Percentiles rank a stretch among this genome's conserved stretches.
Evolutionary conservation across 2,888 invertebrate genomes (phyloP).

Genomic region (Cerastis leucographa): DNA sequence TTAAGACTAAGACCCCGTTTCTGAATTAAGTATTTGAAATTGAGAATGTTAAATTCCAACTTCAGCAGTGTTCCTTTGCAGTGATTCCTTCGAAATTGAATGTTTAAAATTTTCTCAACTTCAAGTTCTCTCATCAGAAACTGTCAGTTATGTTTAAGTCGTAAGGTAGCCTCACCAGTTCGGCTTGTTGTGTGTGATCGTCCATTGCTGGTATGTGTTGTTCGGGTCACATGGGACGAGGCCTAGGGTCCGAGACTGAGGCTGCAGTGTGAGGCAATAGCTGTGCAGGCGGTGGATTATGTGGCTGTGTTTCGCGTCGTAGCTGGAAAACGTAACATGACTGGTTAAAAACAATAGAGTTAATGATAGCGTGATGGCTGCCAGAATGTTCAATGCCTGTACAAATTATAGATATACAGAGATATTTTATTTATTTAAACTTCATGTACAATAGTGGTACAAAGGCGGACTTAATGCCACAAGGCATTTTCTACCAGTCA

Average conservation of each 20-base stretch:
- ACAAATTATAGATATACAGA: background rate
- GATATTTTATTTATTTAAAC: background rate
- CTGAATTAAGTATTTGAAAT: background rate
- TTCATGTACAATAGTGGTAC: no score
- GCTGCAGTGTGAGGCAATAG: slow-evolving; percentile 96
- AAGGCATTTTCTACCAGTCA: no score
- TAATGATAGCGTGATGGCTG: background rate
- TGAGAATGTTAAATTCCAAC: background rate
- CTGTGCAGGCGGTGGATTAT: slow-evolving; percentile 94
- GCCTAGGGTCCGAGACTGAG: slow-evolving; percentile 94
- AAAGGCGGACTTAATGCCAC: no score
- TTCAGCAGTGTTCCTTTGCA: background rate
- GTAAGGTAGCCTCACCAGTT: slow-evolving; percentile 78
- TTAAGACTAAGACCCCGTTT: background rate
- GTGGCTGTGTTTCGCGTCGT: slow-evolving; percentile 94
- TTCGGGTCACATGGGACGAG: slow-evolving; percentile 96
- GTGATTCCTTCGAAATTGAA: background rate
- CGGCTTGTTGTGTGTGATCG: slow-evolving; percentile 89
- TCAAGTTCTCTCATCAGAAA: background rate
- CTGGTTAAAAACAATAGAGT: background rate
- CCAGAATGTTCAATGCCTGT: background rate
- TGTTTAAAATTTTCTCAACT: background rate
- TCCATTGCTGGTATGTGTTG: slow-evolving; percentile 97
- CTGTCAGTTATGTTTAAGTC: background rate
- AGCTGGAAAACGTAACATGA: slow-evolving; percentile 80